These are phyloP conservation scores for Trichonephila clavata DNA, from an alignment of 1,140 invertebrate genomes.

Conservation along the genomic window DNA sequence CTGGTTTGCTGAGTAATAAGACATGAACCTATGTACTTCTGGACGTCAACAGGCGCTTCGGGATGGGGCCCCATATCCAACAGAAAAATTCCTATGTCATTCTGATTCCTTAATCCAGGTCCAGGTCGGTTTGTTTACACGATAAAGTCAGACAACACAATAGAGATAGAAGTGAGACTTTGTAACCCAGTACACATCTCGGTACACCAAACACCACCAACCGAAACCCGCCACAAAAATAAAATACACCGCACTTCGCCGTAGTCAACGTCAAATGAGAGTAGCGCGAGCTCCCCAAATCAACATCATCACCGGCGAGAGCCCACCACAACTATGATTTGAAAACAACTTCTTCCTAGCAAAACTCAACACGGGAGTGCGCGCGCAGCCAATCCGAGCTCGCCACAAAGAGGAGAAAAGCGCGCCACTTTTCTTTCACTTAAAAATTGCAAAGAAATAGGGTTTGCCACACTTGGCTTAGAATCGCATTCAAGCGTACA, in stretches of 20 bases:
- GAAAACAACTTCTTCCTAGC: slow-evolving; percentile 61
- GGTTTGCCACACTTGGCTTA: slow-evolving; percentile 48
- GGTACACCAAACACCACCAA: background rate
- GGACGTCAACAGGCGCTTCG: slow-evolving; percentile 82
- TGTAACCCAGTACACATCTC: background rate
- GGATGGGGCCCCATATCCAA: slow-evolving; percentile 73
- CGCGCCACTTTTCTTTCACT: slow-evolving; percentile 53
- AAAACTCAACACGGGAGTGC: slow-evolving; percentile 4
- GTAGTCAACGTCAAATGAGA: background rate
- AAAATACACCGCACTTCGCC: background rate
- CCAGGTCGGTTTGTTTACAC: background rate
- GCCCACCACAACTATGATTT: slow-evolving; percentile 33
- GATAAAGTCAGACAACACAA: background rate
- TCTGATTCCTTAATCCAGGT: slow-evolving; percentile 21
- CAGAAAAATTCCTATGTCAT: slow-evolving; percentile 51
- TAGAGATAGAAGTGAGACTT: background rate
- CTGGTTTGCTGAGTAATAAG: slow-evolving; percentile 83
- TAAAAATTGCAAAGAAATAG: background rate
- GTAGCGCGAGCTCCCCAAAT: background rate
- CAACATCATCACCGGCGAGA: slow-evolving; percentile 42
- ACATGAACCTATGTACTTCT: slow-evolving; percentile 86
- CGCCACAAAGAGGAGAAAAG: slow-evolving; percentile 5
- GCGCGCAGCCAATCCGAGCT: background rate
- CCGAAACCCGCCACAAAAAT: background rate
- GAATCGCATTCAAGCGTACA: slow-evolving; percentile 22